Percentiles rank a stretch among this genome's conserved stretches.
Evolutionary conservation across 2,797 vertebrate genomes (phyloP).

Genomic region (Sebastes flavidus): DNA sequence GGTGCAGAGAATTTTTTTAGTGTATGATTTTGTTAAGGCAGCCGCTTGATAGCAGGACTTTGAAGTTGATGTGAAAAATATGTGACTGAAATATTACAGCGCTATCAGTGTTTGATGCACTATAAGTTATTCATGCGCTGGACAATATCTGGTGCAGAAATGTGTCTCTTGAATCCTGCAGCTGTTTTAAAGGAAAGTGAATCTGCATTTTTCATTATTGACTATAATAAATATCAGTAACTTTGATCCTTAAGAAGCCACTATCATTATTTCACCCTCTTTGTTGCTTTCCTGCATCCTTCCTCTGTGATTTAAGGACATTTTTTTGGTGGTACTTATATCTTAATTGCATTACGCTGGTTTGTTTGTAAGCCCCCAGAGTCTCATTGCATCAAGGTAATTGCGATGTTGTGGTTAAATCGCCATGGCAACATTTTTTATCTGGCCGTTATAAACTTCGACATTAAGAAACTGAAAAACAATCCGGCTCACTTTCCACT

Average conservation of each 20-base stretch:
- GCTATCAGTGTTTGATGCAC: conserved; percentile 37
- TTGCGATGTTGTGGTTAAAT: conserved; percentile 80
- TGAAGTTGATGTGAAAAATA: conserved; percentile 75
- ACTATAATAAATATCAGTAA: conserved; percentile 41
- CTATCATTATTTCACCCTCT: conserved; percentile 57
- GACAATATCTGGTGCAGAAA: conserved; percentile 29
- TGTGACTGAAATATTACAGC: conserved; percentile 44
- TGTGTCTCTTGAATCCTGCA: conserved; percentile 10
- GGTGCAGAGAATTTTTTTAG: conserved; percentile 42
- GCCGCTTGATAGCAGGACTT: conserved; percentile 58
- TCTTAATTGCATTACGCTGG: conserved; percentile 75
- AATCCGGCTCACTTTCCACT: conserved; percentile 76
- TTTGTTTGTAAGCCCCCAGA: conserved; percentile 72
- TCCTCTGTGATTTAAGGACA: conserved; percentile 53
- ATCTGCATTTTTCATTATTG: conserved; percentile 41
- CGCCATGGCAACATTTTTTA: conserved; percentile 76
- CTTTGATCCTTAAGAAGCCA: conserved; percentile 57
- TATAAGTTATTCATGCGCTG: conserved; percentile 27
- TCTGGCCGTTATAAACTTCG: conserved; percentile 74
- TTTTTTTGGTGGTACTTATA: conserved; percentile 67
- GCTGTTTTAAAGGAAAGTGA: conserved; percentile 33
- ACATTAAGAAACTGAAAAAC: conserved; percentile 79
- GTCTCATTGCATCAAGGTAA: conserved; percentile 75
- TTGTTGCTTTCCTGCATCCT: conserved; percentile 52
- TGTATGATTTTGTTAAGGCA: conserved; percentile 60